Evolutionary conservation across 2,113 vertebrate species (phyloP).

Genomic region (Microcebus murinus): DNA sequence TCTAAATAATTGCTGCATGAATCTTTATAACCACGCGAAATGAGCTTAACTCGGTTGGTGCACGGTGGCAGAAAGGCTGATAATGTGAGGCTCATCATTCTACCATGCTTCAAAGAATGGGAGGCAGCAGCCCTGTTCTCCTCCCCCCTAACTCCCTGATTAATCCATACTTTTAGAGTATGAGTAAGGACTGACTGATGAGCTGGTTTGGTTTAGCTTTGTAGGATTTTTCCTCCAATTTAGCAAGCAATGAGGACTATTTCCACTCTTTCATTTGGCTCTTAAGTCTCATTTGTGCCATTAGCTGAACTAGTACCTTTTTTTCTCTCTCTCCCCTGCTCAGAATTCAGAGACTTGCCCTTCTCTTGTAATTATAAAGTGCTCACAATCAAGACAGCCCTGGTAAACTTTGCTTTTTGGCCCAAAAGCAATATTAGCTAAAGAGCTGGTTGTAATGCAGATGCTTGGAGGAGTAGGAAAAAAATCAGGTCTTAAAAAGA

Average conservation of each 20-base stretch:
- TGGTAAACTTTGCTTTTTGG: conserved; percentile 59
- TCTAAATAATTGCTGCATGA: conserved; percentile 55
- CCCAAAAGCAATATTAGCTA: conserved; percentile 58
- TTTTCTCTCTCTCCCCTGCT: background rate
- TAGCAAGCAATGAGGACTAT: conserved; percentile 74
- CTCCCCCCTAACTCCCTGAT: conserved; percentile 67
- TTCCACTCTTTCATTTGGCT: conserved; percentile 71
- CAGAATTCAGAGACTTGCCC: conserved; percentile 48
- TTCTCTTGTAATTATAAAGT: conserved; percentile 59
- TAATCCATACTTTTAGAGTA: conserved; percentile 63
- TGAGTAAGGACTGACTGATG: conserved; percentile 71
- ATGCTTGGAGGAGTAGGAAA: background rate
- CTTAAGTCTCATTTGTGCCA: conserved; percentile 70
- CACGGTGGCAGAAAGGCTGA: conserved; percentile 12
- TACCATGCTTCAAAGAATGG: conserved; percentile 44
- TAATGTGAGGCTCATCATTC: conserved; percentile 56
- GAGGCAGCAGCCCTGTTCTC: conserved; percentile 1
- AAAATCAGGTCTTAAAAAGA: conserved; percentile 33
- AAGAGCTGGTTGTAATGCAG: conserved; percentile 1
- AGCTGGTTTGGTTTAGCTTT: conserved; percentile 69
- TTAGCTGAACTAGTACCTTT: conserved; percentile 23
- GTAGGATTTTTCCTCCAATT: conserved; percentile 78
- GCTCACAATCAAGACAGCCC: conserved; percentile 26
- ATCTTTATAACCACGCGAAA: conserved; percentile 59
- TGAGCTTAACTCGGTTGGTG: conserved; percentile 4